A percentile compares a stretch with the other conserved stretches of the same genome.
These are phyloP conservation scores for Ethmia dodecea DNA, from an alignment of 2,888 invertebrate species.

Conservation along the genomic window DNA sequence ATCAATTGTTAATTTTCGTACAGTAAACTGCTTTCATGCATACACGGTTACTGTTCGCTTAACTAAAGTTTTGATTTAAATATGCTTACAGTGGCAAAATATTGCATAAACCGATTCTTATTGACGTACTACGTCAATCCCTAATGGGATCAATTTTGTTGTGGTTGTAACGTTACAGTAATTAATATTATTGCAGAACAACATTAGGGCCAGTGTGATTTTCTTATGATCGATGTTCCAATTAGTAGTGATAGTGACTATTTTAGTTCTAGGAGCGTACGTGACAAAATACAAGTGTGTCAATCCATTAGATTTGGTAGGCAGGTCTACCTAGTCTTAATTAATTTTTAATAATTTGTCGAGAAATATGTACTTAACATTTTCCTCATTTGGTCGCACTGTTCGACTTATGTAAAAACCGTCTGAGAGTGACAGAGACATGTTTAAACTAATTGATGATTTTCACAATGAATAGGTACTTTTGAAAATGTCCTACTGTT, in stretches of 20 bases:
- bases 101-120: slow-evolving; percentile 30
- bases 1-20: no score
- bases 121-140: slow-evolving; percentile 30
- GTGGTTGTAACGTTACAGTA: slow-evolving; percentile 29
- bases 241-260: slow-evolving; percentile 42
- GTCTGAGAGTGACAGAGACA: no score
- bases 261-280: slow-evolving; percentile 42
- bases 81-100: background rate
- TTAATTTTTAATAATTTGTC: slow-evolving; percentile 41
- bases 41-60: no score
- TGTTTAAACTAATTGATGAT: no score
- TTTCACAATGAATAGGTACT: no score
- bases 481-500: no score
- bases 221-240: slow-evolving; percentile 42
- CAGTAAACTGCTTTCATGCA: no score
- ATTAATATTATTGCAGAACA: slow-evolving; percentile 40
- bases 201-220: slow-evolving; percentile 52
- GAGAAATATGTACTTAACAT: slow-evolving; percentile 33
- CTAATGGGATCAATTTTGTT: slow-evolving; percentile 33
- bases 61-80: no score
- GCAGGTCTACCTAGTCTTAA: no score
- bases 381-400: slow-evolving; percentile 42
- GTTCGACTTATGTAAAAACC: background rate
- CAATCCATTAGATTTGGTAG: slow-evolving; percentile 37
- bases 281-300: slow-evolving; percentile 60